Conservation (phyloP, 2,797 vertebrate genomes). For the Euphonia xanthogaster region DNA sequence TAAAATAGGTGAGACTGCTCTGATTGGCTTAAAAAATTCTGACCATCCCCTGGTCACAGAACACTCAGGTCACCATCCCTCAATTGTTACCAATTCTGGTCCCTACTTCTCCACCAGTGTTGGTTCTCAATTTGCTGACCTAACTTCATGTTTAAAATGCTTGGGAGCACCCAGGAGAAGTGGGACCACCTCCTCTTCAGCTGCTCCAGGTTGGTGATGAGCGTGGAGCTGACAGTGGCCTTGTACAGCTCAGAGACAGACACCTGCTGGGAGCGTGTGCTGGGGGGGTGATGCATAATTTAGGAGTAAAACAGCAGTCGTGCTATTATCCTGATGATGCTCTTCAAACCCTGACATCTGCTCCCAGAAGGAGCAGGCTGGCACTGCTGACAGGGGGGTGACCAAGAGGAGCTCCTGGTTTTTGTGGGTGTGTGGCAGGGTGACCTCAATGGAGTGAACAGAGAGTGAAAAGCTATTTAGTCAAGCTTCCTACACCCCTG, state of each 20-base stretch:
- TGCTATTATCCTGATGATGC: neutral
- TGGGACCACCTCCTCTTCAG: neutral
- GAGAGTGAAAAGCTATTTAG: neutral
- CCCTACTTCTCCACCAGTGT: neutral
- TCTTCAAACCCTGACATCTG: neutral
- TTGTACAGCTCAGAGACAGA: neutral
- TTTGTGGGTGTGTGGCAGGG: neutral
- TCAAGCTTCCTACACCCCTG: neutral
- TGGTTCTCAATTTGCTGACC: neutral
- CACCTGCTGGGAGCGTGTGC: neutral
- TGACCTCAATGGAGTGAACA: neutral
- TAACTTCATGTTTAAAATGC: neutral
- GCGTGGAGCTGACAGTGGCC: neutral
- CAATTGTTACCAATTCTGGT: neutral
- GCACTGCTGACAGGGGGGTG: neutral
- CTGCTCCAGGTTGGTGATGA: neutral
- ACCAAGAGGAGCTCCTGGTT: neutral
- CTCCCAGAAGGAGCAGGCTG: neutral
- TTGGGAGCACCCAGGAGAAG: neutral
- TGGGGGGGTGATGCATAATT: slow-evolving; percentile 1
- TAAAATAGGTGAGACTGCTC: neutral
- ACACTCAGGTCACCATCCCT: neutral
- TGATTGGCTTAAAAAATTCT: neutral
- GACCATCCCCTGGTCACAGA: too few relatives aligned
- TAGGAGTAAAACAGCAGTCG: neutral